Percentiles rank a stretch among this genome's conserved stretches.
Conservation (phyloP, 2,888 invertebrate genomes). For the Drosophila paramelanica region DNA sequence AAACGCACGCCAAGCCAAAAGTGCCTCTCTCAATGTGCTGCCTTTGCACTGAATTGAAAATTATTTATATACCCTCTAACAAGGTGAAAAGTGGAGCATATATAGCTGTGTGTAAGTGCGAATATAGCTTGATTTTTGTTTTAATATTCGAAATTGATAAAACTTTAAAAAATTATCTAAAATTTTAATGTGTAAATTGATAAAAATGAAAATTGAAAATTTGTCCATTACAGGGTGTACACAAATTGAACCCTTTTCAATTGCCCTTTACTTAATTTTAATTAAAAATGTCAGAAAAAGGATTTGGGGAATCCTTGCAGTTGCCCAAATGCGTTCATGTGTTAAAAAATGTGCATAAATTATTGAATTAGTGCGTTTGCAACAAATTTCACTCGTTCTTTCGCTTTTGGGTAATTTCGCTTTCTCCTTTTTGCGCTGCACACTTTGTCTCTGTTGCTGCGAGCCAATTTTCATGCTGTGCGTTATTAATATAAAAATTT, state of each 20-base stretch:
- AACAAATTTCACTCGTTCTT: conserved; percentile 39
- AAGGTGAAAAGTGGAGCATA: background rate
- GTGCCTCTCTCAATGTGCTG: conserved; percentile 45
- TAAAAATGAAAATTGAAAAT: background rate
- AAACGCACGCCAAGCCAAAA: conserved; percentile 61
- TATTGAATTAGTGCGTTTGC: conserved; percentile 79
- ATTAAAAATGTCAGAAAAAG: conserved; percentile 59
- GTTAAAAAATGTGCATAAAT: conserved; percentile 80
- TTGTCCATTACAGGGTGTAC: conserved; percentile 21
- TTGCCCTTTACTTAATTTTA: conserved; percentile 47
- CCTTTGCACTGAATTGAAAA: conserved; percentile 22
- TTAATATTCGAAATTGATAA: background rate
- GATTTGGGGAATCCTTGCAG: conserved; percentile 44
- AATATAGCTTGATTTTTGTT: background rate
- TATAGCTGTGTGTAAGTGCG: background rate
- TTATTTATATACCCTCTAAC: conserved; percentile 37
- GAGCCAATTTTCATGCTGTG: conserved; percentile 62
- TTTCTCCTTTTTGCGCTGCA: conserved; percentile 11
- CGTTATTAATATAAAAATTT: conserved; percentile 67
- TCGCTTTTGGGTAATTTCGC: background rate
- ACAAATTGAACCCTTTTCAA: background rate
- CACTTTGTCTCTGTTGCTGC: conserved; percentile 6
- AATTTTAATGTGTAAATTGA: background rate
- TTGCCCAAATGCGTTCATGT: conserved; percentile 55
- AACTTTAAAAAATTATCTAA: background rate